Evolutionary conservation across 2,888 invertebrate genomes (phyloP).

Genomic region (Celastrina argiolus): DNA sequence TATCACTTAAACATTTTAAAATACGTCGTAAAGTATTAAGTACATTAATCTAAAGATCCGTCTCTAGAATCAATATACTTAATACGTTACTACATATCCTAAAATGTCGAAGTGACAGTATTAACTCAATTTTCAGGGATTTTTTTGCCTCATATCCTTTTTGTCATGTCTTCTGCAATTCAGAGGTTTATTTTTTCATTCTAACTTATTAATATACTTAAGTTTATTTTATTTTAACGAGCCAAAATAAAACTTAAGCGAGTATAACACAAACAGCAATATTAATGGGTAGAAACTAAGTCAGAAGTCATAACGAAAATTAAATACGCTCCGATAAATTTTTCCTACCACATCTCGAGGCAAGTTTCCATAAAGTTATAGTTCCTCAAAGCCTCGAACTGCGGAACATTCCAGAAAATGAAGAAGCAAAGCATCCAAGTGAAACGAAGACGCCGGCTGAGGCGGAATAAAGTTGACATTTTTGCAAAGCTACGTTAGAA

Average conservation of each 20-base stretch:
- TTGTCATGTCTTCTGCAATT: too few species aligned
- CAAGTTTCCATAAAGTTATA: conserved; percentile 76
- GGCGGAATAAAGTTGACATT: conserved; percentile 77
- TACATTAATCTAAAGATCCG: too few species aligned
- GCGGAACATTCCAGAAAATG: conserved; percentile 72
- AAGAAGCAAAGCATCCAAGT: conserved; percentile 69
- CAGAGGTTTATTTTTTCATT: too few species aligned
- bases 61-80: too few species aligned
- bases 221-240: too few species aligned
- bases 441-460: conserved; percentile 69
- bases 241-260: neutral
- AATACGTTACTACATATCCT: too few species aligned
- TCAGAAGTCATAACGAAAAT: conserved; percentile 73
- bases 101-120: too few species aligned
- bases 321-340: conserved; percentile 75
- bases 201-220: too few species aligned
- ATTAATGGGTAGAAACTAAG: conserved; percentile 35
- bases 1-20: too few species aligned
- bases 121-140: too few species aligned
- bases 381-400: conserved; percentile 75
- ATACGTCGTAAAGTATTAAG: too few species aligned
- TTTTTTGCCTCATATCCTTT: too few species aligned
- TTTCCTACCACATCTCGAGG: conserved; percentile 68
- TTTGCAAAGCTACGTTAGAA: conserved; percentile 77
- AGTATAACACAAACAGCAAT: neutral